These are phyloP conservation scores for Pediacus dermestoides DNA, from an alignment of 2,888 invertebrate genomes.

Conservation along the genomic window DNA sequence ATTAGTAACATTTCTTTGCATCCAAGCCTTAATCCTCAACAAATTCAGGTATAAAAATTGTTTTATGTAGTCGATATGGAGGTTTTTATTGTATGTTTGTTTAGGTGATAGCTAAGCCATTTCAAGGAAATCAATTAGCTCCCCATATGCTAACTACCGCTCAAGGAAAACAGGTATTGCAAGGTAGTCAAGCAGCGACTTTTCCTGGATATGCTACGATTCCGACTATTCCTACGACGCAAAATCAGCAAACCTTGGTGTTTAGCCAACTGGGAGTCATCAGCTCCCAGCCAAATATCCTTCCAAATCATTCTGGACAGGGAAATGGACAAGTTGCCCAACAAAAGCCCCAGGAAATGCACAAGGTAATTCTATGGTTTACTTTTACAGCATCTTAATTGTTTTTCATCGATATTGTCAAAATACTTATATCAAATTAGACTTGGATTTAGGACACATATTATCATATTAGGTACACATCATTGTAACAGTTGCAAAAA, in stretches of 20 bases:
- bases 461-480: too few relatives aligned
- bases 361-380: slow-evolving; percentile 54
- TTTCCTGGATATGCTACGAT: slow-evolving; percentile 77
- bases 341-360: slow-evolving; percentile 62
- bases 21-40: slow-evolving; percentile 72
- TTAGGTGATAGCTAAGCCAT: slow-evolving; percentile 80
- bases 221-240: slow-evolving; percentile 72
- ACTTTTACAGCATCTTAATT: too few relatives aligned
- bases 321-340: slow-evolving; percentile 50
- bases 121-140: slow-evolving; percentile 71
- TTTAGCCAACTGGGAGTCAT: slow-evolving; percentile 69
- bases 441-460: too few relatives aligned
- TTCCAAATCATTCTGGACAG: slow-evolving; percentile 60
- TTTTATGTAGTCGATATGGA: background rate
- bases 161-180: slow-evolving; percentile 70
- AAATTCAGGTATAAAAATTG: slow-evolving; percentile 60
- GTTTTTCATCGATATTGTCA: too few relatives aligned
- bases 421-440: too few relatives aligned
- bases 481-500: too few relatives aligned
- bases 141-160: slow-evolving; percentile 79
- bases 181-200: slow-evolving; percentile 60
- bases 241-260: slow-evolving; percentile 71
- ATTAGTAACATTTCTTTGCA: slow-evolving; percentile 71
- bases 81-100: slow-evolving; percentile 10
- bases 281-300: slow-evolving; percentile 65